Evolutionary conservation across 2,888 invertebrate genomes (phyloP).

Genomic region (Campoplex capitator): DNA sequence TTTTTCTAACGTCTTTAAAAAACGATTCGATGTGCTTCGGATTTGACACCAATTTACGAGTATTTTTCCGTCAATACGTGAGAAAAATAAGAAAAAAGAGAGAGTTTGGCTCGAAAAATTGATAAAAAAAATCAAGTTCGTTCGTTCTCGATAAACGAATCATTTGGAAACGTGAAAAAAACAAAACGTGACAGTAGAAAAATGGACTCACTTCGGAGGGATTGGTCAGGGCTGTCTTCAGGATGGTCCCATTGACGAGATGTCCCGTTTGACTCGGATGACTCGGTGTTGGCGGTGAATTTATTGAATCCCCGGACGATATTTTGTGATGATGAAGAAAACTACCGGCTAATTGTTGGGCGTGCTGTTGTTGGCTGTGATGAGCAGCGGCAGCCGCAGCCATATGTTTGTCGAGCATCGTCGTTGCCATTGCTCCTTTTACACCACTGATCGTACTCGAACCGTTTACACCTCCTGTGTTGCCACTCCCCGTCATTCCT

Average conservation of each 20-base stretch:
- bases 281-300: constrained; percentile 82
- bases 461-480: constrained; percentile 82
- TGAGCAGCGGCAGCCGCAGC: constrained; percentile 81
- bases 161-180: neutral
- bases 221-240: constrained; percentile 97
- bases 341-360: constrained; percentile 79
- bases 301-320: constrained; percentile 80
- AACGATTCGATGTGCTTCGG: too few species aligned
- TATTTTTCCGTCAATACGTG: too few species aligned
- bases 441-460: constrained; percentile 80
- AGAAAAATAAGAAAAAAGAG: too few species aligned
- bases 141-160: neutral
- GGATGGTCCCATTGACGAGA: constrained; percentile 95
- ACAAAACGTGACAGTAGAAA: neutral
- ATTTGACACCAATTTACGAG: too few species aligned
- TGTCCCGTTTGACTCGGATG: constrained; percentile 88
- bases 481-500: constrained; percentile 83
- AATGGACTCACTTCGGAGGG: constrained; percentile 91
- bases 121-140: too few species aligned
- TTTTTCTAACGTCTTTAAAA: too few species aligned
- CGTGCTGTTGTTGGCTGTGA: constrained; percentile 84
- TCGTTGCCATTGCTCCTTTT: constrained; percentile 80
- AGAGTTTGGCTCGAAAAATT: too few species aligned
- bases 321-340: constrained; percentile 84
- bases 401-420: constrained; percentile 84